Conservation (phyloP, 2,113 vertebrate species). For the Clupea harengus region DNA sequence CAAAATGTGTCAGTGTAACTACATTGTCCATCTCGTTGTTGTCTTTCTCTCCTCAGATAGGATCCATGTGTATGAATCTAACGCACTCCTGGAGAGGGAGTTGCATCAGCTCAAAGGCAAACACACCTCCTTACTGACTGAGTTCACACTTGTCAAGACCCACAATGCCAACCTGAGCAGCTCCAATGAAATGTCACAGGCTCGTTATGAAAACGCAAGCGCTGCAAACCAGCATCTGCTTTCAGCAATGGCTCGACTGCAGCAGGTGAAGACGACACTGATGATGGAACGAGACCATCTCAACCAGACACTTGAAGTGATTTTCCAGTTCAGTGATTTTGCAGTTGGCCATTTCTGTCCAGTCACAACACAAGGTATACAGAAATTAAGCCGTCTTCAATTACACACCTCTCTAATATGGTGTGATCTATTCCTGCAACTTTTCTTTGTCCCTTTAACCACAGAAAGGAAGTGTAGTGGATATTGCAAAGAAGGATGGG, state of each 20-base stretch:
- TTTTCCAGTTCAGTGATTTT: conserved; percentile 30
- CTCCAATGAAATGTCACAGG: conserved; percentile 12
- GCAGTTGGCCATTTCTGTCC: conserved; percentile 24
- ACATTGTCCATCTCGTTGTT: background rate
- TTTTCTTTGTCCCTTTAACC: background rate
- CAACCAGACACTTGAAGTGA: conserved; percentile 21
- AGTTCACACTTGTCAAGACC: background rate
- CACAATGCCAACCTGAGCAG: background rate
- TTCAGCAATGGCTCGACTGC: conserved; percentile 22
- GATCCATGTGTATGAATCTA: conserved; percentile 19
- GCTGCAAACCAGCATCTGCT: conserved; percentile 1
- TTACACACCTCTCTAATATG: background rate
- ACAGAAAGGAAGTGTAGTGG: conserved; percentile 34
- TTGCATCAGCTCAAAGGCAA: background rate
- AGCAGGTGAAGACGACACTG: conserved; percentile 24
- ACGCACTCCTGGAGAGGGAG: conserved; percentile 18
- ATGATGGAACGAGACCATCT: conserved; percentile 12
- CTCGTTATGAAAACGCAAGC: conserved; percentile 23
- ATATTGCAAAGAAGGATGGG: conserved; percentile 39
- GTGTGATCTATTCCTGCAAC: background rate
- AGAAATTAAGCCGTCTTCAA: background rate
- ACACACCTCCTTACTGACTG: background rate
- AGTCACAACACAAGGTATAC: background rate
- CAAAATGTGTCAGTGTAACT: background rate
- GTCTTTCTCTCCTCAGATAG: conserved; percentile 25